Conservation (phyloP, 2,797 vertebrate genomes). For the Molothrus aeneus region DNA sequence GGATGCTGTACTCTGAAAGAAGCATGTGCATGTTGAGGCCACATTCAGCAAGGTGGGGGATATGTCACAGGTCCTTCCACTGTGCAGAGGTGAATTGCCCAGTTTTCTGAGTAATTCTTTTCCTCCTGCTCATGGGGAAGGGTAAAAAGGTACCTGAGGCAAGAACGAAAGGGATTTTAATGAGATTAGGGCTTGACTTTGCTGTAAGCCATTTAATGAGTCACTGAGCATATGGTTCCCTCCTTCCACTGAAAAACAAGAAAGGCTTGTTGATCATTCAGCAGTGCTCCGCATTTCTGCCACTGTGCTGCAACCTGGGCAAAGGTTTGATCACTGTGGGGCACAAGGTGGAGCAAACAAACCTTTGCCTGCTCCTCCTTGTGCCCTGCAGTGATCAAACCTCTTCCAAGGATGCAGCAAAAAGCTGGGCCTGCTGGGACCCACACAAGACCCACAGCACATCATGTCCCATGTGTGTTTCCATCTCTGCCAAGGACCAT, state of each 20-base stretch:
- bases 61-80: background rate
- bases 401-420: accelerated
- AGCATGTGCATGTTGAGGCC: accelerated
- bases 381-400: background rate
- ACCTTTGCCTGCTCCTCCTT: background rate
- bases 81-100: accelerated
- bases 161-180: background rate
- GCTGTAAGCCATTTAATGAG: background rate
- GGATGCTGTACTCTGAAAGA: background rate
- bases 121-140: background rate
- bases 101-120: background rate
- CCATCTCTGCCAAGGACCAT: accelerated
- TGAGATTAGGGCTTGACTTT: background rate
- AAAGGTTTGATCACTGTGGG: accelerated
- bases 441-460: background rate
- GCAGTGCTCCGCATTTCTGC: background rate
- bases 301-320: background rate
- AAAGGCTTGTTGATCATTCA: background rate
- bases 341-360: background rate
- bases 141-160: background rate
- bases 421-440: accelerated
- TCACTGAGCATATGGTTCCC: background rate
- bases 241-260: background rate
- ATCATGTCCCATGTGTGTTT: background rate
- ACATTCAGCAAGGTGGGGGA: accelerated